Evolutionary conservation across 2,797 vertebrate species (phyloP).

Genomic region (Scolopax bukidnonensis): DNA sequence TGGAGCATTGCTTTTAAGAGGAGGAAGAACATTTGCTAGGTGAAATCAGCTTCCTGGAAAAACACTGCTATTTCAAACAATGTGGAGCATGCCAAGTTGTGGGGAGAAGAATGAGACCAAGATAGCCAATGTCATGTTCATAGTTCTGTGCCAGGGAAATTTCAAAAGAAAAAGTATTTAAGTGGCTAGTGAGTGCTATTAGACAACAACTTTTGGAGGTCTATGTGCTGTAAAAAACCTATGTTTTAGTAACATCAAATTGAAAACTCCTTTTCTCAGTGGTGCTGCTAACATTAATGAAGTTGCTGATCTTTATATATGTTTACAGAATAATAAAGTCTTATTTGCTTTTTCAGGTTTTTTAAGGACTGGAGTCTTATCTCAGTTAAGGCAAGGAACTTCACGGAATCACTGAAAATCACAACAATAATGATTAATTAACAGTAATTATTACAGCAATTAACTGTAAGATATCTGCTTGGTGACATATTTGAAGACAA

Average conservation of each 20-base stretch:
- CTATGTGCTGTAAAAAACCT: background rate
- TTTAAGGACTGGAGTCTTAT: background rate
- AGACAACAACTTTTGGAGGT: background rate
- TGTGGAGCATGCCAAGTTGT: background rate
- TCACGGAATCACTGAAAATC: background rate
- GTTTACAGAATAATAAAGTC: background rate
- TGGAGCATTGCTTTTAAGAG: background rate
- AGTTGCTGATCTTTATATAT: background rate
- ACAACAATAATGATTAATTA: background rate
- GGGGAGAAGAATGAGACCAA: background rate
- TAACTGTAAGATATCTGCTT: background rate
- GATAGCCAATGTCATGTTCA: rapidly evolving
- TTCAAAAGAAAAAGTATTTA: background rate
- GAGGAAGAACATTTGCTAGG: background rate
- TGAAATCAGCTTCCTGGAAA: background rate
- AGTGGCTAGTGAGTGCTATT: background rate
- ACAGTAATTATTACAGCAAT: background rate
- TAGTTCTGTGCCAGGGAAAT: background rate
- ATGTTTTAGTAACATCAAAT: background rate
- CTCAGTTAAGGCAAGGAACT: background rate
- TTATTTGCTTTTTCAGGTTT: background rate
- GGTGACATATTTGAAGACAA: background rate
- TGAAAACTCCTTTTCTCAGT: background rate
- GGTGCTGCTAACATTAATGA: background rate
- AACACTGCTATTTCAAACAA: background rate